Conservation (phyloP, 2,113 vertebrate species). For the Seriola quinqueradiata region DNA sequence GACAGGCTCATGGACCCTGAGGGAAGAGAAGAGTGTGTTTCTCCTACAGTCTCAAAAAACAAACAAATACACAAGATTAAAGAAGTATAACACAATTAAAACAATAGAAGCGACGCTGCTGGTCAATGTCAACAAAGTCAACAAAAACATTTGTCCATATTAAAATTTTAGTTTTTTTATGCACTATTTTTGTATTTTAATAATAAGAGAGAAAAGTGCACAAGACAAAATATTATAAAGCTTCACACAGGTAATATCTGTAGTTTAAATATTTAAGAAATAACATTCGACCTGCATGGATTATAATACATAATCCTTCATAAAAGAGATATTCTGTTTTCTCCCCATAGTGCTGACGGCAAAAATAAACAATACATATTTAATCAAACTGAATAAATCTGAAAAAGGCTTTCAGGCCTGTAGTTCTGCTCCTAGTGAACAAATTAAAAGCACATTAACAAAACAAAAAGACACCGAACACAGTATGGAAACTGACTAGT, state of each 20-base stretch:
- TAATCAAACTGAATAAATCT: too few relatives aligned
- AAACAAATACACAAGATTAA: slow-evolving; percentile 42
- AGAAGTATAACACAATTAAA: slow-evolving; percentile 10
- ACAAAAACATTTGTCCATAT: neutral
- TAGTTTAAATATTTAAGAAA: too few relatives aligned
- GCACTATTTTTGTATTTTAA: neutral
- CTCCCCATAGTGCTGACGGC: neutral
- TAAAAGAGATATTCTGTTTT: neutral
- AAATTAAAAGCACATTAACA: neutral
- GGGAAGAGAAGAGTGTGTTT: slow-evolving; percentile 39
- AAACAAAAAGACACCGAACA: too few relatives aligned
- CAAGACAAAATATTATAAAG: neutral
- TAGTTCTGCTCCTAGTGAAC: neutral
- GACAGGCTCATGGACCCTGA: slow-evolving; percentile 70
- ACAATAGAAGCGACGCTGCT: neutral
- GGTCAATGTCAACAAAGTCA: neutral
- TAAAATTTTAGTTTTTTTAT: neutral
- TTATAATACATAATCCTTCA: neutral
- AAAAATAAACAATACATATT: too few relatives aligned
- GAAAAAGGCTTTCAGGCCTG: neutral
- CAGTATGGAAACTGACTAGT: neutral
- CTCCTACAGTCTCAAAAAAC: slow-evolving; percentile 10
- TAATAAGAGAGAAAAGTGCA: neutral
- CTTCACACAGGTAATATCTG: neutral
- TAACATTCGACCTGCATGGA: neutral